Percentiles rank a stretch among this genome's conserved stretches.
Evolutionary conservation across 2,113 vertebrate species (phyloP).

Genomic region (Ibidorhyncha struthersii): DNA sequence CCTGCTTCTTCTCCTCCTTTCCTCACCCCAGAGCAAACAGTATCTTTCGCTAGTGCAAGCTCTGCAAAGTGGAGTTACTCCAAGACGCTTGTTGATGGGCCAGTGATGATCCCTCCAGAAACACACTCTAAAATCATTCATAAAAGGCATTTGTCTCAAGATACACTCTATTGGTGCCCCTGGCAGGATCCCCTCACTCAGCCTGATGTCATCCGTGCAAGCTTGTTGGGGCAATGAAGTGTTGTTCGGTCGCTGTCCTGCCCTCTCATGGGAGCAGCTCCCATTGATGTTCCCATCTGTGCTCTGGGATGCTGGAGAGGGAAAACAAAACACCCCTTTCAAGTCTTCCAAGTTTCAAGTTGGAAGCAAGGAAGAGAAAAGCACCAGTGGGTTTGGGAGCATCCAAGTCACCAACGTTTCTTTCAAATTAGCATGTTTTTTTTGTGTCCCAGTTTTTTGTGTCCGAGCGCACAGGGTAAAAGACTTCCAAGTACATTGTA

Average conservation of each 20-base stretch:
- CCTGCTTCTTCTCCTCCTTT: not conserved
- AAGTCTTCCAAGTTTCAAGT: not conserved
- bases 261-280: not conserved
- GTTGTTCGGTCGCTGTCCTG: not conserved
- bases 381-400: not conserved
- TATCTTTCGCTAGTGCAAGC: rapidly evolving
- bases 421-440: not conserved
- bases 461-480: not conserved
- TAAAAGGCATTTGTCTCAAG: not conserved
- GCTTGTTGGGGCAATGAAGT: not conserved
- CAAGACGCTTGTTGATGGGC: not conserved
- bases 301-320: not conserved
- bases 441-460: not conserved
- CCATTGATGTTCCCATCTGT: not conserved
- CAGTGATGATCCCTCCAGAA: not conserved
- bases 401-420: rapidly evolving
- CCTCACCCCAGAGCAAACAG: not conserved
- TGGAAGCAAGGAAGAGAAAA: not conserved
- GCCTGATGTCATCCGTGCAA: not conserved
- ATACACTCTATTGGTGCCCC: rapidly evolving
- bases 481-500: not conserved
- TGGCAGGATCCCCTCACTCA: not conserved
- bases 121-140: not conserved
- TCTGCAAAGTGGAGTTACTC: not conserved
- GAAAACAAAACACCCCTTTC: not conserved